Evolutionary conservation across 2,888 invertebrate species (phyloP).

Genomic region (Caenorhabditis panamensis): DNA sequence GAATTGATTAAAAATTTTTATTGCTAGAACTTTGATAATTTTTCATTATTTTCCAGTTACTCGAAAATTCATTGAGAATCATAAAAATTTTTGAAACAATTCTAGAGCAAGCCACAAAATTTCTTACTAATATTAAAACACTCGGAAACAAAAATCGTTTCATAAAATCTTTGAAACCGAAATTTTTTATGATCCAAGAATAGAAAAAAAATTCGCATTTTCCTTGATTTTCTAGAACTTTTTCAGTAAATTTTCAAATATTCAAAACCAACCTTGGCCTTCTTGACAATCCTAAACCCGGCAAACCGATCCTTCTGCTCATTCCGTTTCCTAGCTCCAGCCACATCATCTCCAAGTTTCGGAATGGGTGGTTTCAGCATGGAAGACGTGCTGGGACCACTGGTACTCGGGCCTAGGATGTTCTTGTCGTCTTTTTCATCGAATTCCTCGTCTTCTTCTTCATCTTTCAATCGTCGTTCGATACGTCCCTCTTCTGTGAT

Average conservation of each 20-base stretch:
- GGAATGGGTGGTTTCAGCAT: slow-evolving; percentile 32
- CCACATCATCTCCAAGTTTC: slow-evolving; percentile 10
- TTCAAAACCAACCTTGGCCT: slow-evolving; percentile 56
- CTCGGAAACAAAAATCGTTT: too few species aligned
- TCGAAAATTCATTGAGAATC: too few species aligned
- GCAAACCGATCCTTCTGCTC: slow-evolving; percentile 68
- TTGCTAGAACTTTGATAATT: too few species aligned
- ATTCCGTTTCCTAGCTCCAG: slow-evolving; percentile 22
- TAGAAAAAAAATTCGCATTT: background rate
- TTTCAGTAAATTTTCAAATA: background rate
- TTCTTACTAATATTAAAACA: too few species aligned
- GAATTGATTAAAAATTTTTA: too few species aligned
- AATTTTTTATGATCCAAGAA: too few species aligned
- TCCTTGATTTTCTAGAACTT: background rate
- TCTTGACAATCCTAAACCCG: slow-evolving; percentile 66
- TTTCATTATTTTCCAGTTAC: too few species aligned
- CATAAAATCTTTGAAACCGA: too few species aligned
- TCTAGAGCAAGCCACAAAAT: too few species aligned
- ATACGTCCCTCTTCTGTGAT: slow-evolving; percentile 71
- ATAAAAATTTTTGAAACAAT: too few species aligned
- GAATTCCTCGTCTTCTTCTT: slow-evolving; percentile 26
- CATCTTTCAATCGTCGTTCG: slow-evolving; percentile 44
- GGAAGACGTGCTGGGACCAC: background rate
- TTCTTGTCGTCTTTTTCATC: slow-evolving; percentile 25
- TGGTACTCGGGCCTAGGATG: slow-evolving; percentile 25